Evolutionary conservation across 1,140 invertebrate genomes (phyloP).

Genomic region (Palaemon carinicauda): DNA sequence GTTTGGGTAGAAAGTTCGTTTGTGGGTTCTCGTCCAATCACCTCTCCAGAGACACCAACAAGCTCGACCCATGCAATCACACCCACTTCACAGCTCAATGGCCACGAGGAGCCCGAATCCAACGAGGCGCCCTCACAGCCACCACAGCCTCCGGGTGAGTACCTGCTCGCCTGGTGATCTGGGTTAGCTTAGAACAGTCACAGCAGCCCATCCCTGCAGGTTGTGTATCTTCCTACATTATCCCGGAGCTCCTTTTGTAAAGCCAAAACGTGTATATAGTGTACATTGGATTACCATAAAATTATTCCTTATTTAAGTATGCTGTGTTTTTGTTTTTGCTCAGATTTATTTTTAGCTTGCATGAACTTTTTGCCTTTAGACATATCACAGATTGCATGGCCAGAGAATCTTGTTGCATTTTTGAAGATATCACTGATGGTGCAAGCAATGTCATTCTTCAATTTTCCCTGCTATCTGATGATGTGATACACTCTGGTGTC

Average conservation of each 20-base stretch:
- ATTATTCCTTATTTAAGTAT: slow-evolving; percentile 29
- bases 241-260: slow-evolving; percentile 4
- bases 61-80: slow-evolving; percentile 32
- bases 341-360: slow-evolving; percentile 35
- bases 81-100: slow-evolving; percentile 45
- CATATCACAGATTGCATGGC: slow-evolving; percentile 23
- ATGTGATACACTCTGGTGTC: neutral
- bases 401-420: slow-evolving; percentile 20
- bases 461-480: slow-evolving; percentile 37
- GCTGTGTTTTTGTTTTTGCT: slow-evolving; percentile 33
- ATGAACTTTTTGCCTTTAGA: slow-evolving; percentile 23
- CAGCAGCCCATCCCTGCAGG: neutral
- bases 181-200: neutral
- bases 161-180: slow-evolving; percentile 58
- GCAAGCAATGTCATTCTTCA: slow-evolving; percentile 45
- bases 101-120: slow-evolving; percentile 21
- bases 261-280: slow-evolving; percentile 50
- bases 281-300: slow-evolving; percentile 23
- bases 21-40: slow-evolving; percentile 82
- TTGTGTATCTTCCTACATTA: neutral
- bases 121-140: slow-evolving; percentile 24
- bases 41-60: slow-evolving; percentile 80
- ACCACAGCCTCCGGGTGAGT: slow-evolving; percentile 59
- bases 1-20: slow-evolving; percentile 93
- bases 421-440: neutral